Conservation (phyloP, 2,888 invertebrate species). For the Candidula unifasciata region DNA sequence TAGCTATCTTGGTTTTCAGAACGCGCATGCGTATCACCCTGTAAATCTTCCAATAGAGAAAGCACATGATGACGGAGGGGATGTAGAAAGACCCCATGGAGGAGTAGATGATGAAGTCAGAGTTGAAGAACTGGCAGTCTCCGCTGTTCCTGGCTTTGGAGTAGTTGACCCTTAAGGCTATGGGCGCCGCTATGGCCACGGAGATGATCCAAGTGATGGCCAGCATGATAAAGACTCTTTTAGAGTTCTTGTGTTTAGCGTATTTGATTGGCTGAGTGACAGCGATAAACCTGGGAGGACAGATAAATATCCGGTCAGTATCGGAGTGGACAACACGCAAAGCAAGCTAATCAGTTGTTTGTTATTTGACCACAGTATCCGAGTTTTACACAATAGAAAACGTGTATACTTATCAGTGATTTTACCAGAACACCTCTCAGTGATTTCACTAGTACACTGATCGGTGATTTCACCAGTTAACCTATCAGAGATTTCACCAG, state of each 20-base stretch:
- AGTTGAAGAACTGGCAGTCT: constrained; percentile 96
- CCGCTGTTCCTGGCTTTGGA: constrained; percentile 89
- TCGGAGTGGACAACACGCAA: too few relatives aligned
- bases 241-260: constrained; percentile 94
- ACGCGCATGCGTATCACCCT: constrained; percentile 83
- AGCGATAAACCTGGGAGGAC: constrained; percentile 91
- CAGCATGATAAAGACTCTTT: constrained; percentile 94
- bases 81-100: constrained; percentile 99
- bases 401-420: too few relatives aligned
- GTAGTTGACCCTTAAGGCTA: constrained; percentile 96
- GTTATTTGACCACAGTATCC: too few relatives aligned
- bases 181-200: constrained; percentile 95
- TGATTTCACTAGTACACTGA: too few relatives aligned
- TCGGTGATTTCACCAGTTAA: too few relatives aligned
- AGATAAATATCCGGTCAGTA: too few relatives aligned
- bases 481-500: too few relatives aligned
- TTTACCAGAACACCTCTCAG: too few relatives aligned
- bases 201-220: constrained; percentile 96
- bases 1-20: constrained; percentile 61
- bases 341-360: too few relatives aligned
- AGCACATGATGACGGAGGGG: constrained; percentile 98
- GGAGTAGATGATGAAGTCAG: constrained; percentile 98
- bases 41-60: constrained; percentile 97
- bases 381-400: too few relatives aligned
- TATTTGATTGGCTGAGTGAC: constrained; percentile 99